Evolutionary conservation across 2,888 invertebrate species (phyloP).

Genomic region (Leucozona laternaria): DNA sequence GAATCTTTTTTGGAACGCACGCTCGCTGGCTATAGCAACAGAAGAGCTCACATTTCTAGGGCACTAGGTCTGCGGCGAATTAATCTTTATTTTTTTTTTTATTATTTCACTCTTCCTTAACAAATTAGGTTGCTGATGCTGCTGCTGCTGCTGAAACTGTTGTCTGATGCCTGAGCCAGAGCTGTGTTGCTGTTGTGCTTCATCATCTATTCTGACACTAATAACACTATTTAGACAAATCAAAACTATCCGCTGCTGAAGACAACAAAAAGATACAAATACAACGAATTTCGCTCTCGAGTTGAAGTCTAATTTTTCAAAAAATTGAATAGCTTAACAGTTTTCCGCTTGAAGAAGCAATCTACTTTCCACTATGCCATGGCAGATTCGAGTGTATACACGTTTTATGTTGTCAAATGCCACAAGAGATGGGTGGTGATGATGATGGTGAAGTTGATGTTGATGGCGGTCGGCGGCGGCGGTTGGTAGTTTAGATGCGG

Average conservation of each 20-base stretch:
- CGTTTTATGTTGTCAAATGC: conserved; percentile 63
- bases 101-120: conserved; percentile 51
- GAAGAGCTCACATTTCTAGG: conserved; percentile 70
- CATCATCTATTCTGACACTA: conserved; percentile 58
- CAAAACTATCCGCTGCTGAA: background rate
- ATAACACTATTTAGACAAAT: conserved; percentile 55
- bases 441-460: conserved; percentile 42
- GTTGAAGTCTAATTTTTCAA: conserved; percentile 51
- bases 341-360: conserved; percentile 69
- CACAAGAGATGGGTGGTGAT: conserved; percentile 47
- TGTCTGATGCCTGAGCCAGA: background rate
- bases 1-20: conserved; percentile 56
- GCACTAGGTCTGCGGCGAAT: conserved; percentile 74
- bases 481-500: conserved; percentile 9
- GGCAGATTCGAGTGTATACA: conserved; percentile 16
- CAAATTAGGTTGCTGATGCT: conserved; percentile 59
- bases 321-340: conserved; percentile 66
- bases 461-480: conserved; percentile 23
- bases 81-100: conserved; percentile 30
- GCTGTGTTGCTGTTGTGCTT: conserved; percentile 35
- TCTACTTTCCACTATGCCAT: conserved; percentile 71
- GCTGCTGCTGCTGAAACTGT: too few relatives aligned
- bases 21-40: conserved; percentile 23
- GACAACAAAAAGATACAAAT: conserved; percentile 19
- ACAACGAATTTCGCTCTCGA: conserved; percentile 56